phyloP scores from a whole-genome alignment of 1,140 invertebrate species.

The Schlechtendalia chinensis region DNA sequence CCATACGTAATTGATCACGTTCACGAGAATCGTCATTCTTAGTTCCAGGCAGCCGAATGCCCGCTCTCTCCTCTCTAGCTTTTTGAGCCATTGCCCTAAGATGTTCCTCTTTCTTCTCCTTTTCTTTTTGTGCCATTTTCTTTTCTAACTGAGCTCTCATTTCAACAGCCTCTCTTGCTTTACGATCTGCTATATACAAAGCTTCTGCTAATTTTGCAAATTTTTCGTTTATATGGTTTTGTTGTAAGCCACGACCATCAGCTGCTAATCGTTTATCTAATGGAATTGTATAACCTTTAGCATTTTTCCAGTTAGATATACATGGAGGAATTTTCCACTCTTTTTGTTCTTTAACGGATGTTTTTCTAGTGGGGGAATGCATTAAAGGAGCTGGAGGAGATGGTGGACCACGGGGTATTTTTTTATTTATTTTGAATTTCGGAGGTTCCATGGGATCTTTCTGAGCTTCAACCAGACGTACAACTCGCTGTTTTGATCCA shows the following conservation, averaged over 20 bases:
- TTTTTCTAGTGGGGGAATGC: constrained; percentile 95
- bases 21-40: constrained; percentile 77
- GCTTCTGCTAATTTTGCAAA: constrained; percentile 98
- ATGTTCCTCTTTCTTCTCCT: constrained; percentile 97
- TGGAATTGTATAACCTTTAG: constrained; percentile 97
- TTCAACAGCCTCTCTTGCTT: constrained; percentile 95
- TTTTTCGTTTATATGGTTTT: constrained; percentile 98
- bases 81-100: constrained; percentile 89
- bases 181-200: constrained; percentile 96
- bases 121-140: constrained; percentile 95
- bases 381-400: constrained; percentile 96
- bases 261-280: constrained; percentile 97
- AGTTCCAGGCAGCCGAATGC: constrained; percentile 63
- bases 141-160: constrained; percentile 93
- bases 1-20: constrained; percentile 83
- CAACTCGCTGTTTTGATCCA: constrained; percentile 95
- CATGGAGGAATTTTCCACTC: constrained; percentile 99
- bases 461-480: constrained; percentile 93
- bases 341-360: constrained; percentile 95
- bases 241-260: constrained; percentile 94
- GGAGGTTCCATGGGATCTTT: constrained; percentile 99
- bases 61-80: constrained; percentile 91
- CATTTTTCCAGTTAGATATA: constrained; percentile 99
- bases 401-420: constrained; percentile 95
- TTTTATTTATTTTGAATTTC: constrained; percentile 93